Evolutionary conservation across 2,797 vertebrate genomes (phyloP), one percentile per base, ranked within the genome.

Genomic region (Danio jaintianensis): DNA sequence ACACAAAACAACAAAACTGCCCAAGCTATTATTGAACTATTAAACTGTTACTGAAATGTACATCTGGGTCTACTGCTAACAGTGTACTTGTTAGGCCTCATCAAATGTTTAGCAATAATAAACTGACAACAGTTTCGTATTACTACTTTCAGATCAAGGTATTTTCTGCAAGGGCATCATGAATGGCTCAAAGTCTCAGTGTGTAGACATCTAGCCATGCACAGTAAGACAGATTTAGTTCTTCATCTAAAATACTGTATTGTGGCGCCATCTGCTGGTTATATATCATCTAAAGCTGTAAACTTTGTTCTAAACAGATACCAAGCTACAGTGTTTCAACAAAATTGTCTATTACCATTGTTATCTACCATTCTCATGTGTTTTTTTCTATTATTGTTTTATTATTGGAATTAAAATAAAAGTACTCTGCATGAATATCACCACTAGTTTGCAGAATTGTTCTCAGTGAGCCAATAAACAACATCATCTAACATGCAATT

Each of bases 261-360:
- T 13, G 48, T 58, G 61, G 50, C 80, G 71, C 85, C 85, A 77
- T 82, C 85, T 86, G 62, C 76, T 84, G 82, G 75, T 15, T 59
- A 40, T 40, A 11, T 15, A 10, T 8, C 1, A 7, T 18, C 11
- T 48, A 48, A 22, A 48, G 42, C 15, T 4, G 13, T 59, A 0
- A 47, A 16, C 15, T 40, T 20, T 63, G 45, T 13, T 22, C 13
- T 58, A 9, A n/a, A n/a, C 43, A 48, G 8, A 36, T 16, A n/a
- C 3, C 12, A 1, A 70, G 40, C 8, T 18, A 7, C 15, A 38
- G 48, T 8, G 22, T 64, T 64, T 64, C 11, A 64, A 3, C 15
- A n/a, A 9, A 3, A 9, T 4, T 53, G 3, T 53, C n/a, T 18
- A 53, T n/a, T 10, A 18, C 53, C 8, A 53, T 18, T 53, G 7